Evolutionary conservation across 2,113 vertebrate species (phyloP), one percentile per base, ranked within the genome.

Genomic region (Oxygymnocypris stewartii): DNA sequence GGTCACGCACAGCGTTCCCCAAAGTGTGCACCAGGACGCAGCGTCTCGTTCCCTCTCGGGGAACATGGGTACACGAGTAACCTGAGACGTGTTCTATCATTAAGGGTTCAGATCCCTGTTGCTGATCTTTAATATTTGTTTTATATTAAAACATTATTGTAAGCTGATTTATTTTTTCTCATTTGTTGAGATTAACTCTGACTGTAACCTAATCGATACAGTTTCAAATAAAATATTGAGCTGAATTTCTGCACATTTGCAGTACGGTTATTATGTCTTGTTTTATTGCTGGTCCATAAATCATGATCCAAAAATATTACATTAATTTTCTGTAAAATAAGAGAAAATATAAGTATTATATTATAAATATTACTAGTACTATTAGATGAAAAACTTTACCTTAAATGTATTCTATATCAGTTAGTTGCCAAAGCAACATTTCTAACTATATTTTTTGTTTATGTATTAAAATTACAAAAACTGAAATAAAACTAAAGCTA

Each of bases 121-220:
- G 51, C 9, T 37, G 14, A 31, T 57, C 20, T 37, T 47, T 51
- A 51, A 77, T 20, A 28, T 28, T 88, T 92, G 93, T 94, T 94
- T 94, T 94, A 94, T 85, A 93, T 94, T 94, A 93, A 94, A 94
- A 94, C 92, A 7, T 65, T 16, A 11, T 78, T 20, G 3, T 69
- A 8, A 5, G 2, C 31, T 6, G 23, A n/a, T 37, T 81, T 35
- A 31, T 75, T 49, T 6, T 44, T 65, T 75, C 59, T 88, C 40
- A 12, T 79, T 69, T 79, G 14, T 73, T 63, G 84, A 73, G 61
- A 86, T 78, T 20, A 59, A 40, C 16, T 2, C 0, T n/a, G n/a
- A 51, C 69, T 79, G 44, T 65, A 73, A 73, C 8, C 9, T 40
- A 16, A 69, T 75, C 18, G 11, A 74, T 40, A 35, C 67, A 23